Evolutionary conservation across 2,113 vertebrate genomes (phyloP).

Genomic region (Theristicus caerulescens): DNA sequence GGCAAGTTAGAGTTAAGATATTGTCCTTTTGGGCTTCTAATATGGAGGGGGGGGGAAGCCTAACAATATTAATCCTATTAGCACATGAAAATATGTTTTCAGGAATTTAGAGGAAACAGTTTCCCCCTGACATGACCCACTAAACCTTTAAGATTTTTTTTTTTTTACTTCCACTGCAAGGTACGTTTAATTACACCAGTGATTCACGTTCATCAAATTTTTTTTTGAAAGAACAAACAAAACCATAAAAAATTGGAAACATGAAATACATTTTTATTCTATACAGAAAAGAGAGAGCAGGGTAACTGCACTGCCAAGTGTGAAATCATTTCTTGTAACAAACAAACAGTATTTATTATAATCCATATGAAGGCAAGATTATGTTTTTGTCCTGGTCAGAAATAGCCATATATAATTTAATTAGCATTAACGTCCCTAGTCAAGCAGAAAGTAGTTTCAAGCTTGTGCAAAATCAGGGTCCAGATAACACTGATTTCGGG

Average conservation of each 20-base stretch:
- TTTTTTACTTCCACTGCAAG: not conserved
- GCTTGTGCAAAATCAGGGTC: not conserved
- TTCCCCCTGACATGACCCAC: not conserved
- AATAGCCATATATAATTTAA: not conserved
- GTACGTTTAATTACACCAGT: not conserved
- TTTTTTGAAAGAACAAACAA: not conserved
- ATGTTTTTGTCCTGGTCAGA: not conserved
- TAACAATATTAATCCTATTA: not conserved
- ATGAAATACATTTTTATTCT: not conserved
- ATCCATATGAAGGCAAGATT: not conserved
- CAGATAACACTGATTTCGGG: not conserved
- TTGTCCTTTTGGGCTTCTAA: not conserved
- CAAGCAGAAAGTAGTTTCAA: not conserved
- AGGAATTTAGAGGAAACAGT: not conserved
- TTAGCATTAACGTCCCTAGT: not conserved
- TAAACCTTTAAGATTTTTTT: not conserved
- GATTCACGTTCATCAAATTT: not conserved
- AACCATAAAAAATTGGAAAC: not conserved
- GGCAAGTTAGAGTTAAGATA: not conserved
- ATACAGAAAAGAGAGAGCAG: not conserved
- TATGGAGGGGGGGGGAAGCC: fast-evolving
- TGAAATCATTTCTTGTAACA: not conserved
- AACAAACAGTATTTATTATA: not conserved
- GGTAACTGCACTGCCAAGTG: not conserved
- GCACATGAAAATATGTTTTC: not conserved